Evolutionary conservation across 2,797 vertebrate species (phyloP), one percentile per base, ranked within the genome.

Genomic region (Pterois miles): DNA sequence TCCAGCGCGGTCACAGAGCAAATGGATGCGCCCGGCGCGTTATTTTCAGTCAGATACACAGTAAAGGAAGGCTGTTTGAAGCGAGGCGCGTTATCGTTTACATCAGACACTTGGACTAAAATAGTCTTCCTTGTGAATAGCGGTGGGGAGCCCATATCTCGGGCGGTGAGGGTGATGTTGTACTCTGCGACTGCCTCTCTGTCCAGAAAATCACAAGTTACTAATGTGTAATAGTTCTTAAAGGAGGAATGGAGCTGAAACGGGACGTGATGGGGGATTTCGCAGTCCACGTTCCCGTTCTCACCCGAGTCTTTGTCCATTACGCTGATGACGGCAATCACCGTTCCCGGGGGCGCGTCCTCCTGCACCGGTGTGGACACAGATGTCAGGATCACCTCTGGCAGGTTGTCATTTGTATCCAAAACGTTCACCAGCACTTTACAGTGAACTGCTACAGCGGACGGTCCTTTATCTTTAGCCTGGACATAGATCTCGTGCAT

Each of bases 401-500:
- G 98, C 0, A 93, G 89, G 0, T 98, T 99, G 91, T 99, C 98
- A 0, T 99, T 99, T 50, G 94, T 92, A 5, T 99, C 98, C 0
- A 97, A 80, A 12, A 99, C 94, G 54, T 96, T 96, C 63, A 99
- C 96, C 0, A 98, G 90, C 23, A 98, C 96, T 59, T 97, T 96
- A 65, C 97, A 98, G 86, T 98, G 97, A 13, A 96, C 97, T 0
- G 97, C 97, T 38, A 98, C 95, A 0, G 97, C 96, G 0, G 97
- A 97, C 1, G 95, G 96, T 0, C 97, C 98, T 8, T 95, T 96
- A 65, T 99, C 98, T 88, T 96, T 96, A 22, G 97, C 97, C 88
- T 97, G 97, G 0, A 99, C 94, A 0, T 97, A 96, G 3, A 99
- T 96, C 83, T 99, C 97, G 0, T 98, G 96, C 71, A 96, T 95